Percentiles rank a stretch among this genome's conserved stretches.
These are phyloP conservation scores for Neotoxoptera formosana DNA, from an alignment of 1,140 invertebrate species.

Conservation along the genomic window DNA sequence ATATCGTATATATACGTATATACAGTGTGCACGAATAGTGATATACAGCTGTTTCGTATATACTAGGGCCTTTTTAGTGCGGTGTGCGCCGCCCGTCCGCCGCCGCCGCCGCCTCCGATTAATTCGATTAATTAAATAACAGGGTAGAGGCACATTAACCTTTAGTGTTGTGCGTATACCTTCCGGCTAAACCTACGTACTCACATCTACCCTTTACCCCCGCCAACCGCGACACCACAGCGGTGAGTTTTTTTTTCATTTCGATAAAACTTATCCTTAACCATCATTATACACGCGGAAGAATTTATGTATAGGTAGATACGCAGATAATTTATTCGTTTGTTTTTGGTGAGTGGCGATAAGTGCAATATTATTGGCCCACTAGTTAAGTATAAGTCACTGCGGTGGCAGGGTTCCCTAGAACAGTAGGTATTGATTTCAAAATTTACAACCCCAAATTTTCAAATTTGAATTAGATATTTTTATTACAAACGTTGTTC, in stretches of 20 bases:
- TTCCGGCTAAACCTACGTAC: background rate
- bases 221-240: too few species aligned
- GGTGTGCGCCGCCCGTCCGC: background rate
- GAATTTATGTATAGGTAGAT: background rate
- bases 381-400: too few species aligned
- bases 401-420: too few species aligned
- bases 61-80: background rate
- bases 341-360: too few species aligned
- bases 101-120: background rate
- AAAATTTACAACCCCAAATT: background rate
- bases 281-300: too few species aligned
- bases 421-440: too few species aligned
- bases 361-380: background rate
- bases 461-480: background rate
- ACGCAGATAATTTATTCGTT: background rate
- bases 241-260: background rate
- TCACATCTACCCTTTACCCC: background rate
- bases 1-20: background rate
- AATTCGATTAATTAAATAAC: conserved; percentile 19
- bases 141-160: background rate
- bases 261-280: background rate
- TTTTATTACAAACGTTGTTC: background rate
- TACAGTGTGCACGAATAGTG: background rate
- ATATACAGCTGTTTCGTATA: background rate
- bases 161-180: background rate